Conservation (phyloP, 2,113 vertebrate species). For the Psilopsiagon aurifrons region DNA sequence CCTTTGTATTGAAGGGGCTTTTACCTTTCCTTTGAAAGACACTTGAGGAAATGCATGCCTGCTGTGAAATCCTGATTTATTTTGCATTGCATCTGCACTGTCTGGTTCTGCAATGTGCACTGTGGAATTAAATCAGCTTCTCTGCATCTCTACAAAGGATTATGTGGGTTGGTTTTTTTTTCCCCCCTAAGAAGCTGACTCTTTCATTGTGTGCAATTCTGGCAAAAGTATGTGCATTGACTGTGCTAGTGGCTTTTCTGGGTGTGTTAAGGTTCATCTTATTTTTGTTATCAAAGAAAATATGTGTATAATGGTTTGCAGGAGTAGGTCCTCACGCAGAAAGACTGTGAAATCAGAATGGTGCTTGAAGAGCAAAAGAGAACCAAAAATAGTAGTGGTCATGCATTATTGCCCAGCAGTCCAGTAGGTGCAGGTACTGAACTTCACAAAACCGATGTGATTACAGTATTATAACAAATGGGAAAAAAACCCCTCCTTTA, state of each 20-base stretch:
- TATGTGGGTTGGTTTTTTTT: neutral
- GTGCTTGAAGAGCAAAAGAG: neutral
- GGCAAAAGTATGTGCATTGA: neutral
- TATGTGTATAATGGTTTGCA: neutral
- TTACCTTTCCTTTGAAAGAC: constrained; percentile 37
- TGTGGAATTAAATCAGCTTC: constrained; percentile 36
- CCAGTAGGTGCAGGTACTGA: neutral
- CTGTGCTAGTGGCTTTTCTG: neutral
- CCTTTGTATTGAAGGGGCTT: constrained; percentile 30
- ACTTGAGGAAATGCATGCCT: constrained; percentile 36
- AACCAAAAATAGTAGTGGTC: neutral
- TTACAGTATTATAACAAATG: neutral
- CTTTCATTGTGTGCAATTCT: neutral
- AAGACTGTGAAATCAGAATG: neutral
- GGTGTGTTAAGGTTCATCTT: neutral
- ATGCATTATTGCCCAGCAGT: neutral
- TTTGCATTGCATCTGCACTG: constrained; percentile 20
- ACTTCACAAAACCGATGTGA: neutral
- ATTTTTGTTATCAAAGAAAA: neutral
- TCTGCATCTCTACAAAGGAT: neutral
- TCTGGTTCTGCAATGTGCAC: constrained; percentile 1
- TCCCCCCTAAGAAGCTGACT: neutral
- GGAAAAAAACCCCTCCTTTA: neutral
- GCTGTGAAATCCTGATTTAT: constrained; percentile 50
- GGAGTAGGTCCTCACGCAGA: neutral